Evolutionary conservation across 2,113 vertebrate species (phyloP), one percentile per base, ranked within the genome.

Genomic region (Uria aalge): DNA sequence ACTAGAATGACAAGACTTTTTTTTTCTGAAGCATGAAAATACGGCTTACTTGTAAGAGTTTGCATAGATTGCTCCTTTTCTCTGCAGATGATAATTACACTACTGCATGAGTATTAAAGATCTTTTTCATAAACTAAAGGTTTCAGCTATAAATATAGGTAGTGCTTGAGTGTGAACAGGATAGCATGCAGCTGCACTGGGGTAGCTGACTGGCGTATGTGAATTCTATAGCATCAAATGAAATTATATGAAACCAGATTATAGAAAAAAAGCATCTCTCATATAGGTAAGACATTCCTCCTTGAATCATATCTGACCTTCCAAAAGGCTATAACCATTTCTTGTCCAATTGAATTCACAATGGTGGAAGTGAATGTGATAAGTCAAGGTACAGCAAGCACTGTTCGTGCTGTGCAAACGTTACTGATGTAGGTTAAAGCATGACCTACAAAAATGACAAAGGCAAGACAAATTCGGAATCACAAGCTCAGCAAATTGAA

Each of bases 391-490:
- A 94, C 57, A 82, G 56, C 23, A 73, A 81, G 32, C 62, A 48
- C 34, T 62, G n/a, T 64, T 85, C 0, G 0, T 79, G 36, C 66
- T 76, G 50, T 57, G 92, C 50, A 88, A 62, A 91, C 7, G 1
- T 75, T 73, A 66, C 21, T 57, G 59, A 77, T 83, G n/a, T 57
- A 85, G 53, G 36, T 62, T 94, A 94, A 81, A 93, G 24, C 13
- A 66, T 30, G 41, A 88, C 92, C 71, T 91, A 82, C 57, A 95
- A 92, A 97, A 96, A 85, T 66, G 11, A 85, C 53, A 88, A 88
- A 83, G 53, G 74, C 19, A 48, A 36, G 53, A 73, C 89, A 72
- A 75, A 88, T 36, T 73, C 53, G 50, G 40, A 81, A 62, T 81
- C n/a, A 71, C 9, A 75, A 53, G 60, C 18, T 71, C 53, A 93